These are phyloP conservation scores for Chionis minor DNA, from an alignment of 2,113 vertebrate genomes.

Conservation along the genomic window DNA sequence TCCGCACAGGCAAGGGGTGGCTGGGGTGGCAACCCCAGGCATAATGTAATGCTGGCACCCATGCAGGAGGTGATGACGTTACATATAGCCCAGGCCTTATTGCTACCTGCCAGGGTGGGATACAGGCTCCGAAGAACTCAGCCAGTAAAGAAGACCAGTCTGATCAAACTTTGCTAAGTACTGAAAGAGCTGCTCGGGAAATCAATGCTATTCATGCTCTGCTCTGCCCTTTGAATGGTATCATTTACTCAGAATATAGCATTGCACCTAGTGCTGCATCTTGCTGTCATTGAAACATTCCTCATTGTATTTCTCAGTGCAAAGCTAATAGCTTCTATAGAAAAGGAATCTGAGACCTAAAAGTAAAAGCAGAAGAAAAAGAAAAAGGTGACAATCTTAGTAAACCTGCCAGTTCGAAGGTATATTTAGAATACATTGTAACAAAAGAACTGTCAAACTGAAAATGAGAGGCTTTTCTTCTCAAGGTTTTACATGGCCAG, in stretches of 20 bases:
- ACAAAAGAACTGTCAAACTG: background rate
- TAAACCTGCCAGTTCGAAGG: background rate
- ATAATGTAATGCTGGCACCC: background rate
- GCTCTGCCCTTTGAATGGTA: slow-evolving; percentile 46
- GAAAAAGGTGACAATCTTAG: background rate
- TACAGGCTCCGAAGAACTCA: background rate
- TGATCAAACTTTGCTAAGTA: slow-evolving; percentile 22
- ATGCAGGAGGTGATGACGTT: background rate
- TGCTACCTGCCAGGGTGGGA: background rate
- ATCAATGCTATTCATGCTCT: slow-evolving; percentile 39
- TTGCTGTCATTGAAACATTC: slow-evolving; percentile 53
- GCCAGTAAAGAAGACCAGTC: background rate
- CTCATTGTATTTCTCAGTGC: slow-evolving; percentile 33
- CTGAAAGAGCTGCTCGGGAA: slow-evolving; percentile 45
- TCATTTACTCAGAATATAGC: slow-evolving; percentile 53
- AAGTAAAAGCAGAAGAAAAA: background rate
- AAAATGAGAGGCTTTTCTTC: background rate
- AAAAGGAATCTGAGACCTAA: background rate
- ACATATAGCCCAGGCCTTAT: background rate
- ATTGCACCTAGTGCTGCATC: slow-evolving; percentile 31
- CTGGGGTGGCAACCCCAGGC: background rate
- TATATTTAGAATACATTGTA: slow-evolving; percentile 6
- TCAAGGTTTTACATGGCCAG: background rate
- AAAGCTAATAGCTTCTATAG: slow-evolving; percentile 13
- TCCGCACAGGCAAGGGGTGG: background rate